Evolutionary conservation across 2,113 vertebrate genomes (phyloP).

Genomic region (Pollimyrus isidori): DNA sequence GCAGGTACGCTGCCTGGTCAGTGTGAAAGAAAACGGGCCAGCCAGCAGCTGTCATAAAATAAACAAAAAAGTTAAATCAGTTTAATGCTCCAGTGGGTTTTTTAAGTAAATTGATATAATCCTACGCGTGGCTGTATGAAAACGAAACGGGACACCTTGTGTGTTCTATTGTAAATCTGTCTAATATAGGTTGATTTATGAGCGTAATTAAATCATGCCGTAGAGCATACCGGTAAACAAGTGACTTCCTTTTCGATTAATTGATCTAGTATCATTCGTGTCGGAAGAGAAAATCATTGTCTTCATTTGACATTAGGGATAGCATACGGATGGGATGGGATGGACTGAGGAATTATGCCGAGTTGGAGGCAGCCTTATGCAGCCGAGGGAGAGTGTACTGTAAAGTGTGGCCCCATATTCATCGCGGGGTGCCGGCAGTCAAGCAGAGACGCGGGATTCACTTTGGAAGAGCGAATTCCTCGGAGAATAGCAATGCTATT

Average conservation of each 20-base stretch:
- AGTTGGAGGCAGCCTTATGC: neutral
- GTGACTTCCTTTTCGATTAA: neutral
- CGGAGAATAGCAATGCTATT: neutral
- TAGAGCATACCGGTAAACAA: neutral
- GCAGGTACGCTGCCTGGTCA: slow-evolving; percentile 9
- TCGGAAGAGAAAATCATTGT: neutral
- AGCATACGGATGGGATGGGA: neutral
- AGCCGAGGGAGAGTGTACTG: neutral
- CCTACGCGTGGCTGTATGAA: neutral
- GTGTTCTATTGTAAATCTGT: neutral
- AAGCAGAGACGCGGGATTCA: neutral
- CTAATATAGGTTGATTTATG: neutral
- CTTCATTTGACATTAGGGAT: neutral
- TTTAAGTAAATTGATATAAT: neutral
- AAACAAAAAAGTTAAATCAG: neutral
- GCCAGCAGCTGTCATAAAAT: neutral
- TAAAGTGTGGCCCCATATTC: neutral
- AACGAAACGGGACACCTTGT: neutral
- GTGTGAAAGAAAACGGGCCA: neutral
- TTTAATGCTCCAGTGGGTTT: neutral
- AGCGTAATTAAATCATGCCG: neutral
- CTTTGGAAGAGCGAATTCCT: neutral
- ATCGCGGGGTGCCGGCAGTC: neutral
- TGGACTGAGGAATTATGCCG: neutral
- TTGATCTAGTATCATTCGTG: neutral